Conservation (phyloP, 2,113 vertebrate genomes). For the Calidris pygmaea region DNA sequence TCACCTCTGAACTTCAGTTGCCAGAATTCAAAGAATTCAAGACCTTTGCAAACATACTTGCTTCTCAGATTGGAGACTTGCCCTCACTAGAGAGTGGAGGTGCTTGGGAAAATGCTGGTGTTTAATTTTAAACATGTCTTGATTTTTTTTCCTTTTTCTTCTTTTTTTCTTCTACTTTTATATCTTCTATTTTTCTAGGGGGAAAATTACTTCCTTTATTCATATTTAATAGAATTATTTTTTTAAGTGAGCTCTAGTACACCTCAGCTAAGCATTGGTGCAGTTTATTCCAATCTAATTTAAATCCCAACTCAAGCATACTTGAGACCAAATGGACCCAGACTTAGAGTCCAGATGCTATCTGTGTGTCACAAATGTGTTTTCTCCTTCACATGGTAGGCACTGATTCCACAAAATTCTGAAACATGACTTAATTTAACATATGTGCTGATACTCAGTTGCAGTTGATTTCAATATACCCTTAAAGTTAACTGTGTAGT, state of each 20-base stretch:
- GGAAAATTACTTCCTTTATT: background rate
- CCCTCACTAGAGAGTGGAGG: background rate
- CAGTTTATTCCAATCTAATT: background rate
- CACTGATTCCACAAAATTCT: background rate
- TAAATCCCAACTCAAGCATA: background rate
- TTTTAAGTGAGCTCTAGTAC: background rate
- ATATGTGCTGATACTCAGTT: background rate
- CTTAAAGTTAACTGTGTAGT: background rate
- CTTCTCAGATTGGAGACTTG: background rate
- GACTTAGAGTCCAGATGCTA: background rate
- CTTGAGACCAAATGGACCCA: background rate
- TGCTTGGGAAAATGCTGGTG: background rate
- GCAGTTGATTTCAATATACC: background rate
- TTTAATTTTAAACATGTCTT: background rate
- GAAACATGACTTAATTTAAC: background rate
- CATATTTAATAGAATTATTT: background rate
- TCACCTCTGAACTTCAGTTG: constrained; percentile 44
- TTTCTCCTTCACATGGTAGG: background rate
- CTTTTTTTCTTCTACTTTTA: background rate
- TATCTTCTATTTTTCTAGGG: background rate
- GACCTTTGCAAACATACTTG: background rate
- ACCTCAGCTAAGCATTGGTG: background rate
- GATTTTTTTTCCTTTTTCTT: background rate
- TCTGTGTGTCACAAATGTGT: background rate
- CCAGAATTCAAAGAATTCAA: constrained; percentile 46